These are phyloP conservation scores for Tetranychus cinnabarinus DNA, from an alignment of 1,140 invertebrate genomes.

Conservation along the genomic window DNA sequence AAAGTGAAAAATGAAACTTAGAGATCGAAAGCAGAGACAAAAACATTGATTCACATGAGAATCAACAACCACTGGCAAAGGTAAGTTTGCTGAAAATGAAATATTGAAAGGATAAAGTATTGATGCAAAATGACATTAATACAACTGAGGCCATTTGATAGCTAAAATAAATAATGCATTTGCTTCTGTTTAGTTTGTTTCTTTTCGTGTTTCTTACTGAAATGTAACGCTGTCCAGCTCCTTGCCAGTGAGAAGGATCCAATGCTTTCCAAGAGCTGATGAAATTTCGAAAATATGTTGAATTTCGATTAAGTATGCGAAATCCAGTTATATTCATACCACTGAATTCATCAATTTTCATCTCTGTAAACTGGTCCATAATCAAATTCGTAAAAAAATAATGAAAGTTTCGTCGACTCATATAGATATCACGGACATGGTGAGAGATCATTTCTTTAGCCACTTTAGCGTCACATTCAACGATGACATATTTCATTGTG, in stretches of 20 bases:
- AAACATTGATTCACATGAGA: no score
- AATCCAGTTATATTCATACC: conserved; percentile 91
- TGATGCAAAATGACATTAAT: no score
- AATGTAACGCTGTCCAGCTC: conserved; percentile 48
- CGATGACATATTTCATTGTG: conserved; percentile 62
- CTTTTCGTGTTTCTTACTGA: conserved; percentile 22
- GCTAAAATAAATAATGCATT: no score
- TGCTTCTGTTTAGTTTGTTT: no score
- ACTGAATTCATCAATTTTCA: conserved; percentile 64
- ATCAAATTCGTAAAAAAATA: conserved; percentile 73
- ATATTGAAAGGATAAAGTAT: no score
- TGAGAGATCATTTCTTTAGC: conserved; percentile 58
- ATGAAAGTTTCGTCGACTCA: conserved; percentile 67
- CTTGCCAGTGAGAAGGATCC: conserved; percentile 23
- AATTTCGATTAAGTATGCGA: conserved; percentile 29
- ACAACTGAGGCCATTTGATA: no score
- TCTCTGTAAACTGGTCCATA: conserved; percentile 79
- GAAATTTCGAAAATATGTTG: conserved; percentile 27
- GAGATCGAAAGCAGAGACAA: no score
- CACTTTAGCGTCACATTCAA: conserved; percentile 64
- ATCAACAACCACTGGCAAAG: no score
- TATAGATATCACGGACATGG: conserved; percentile 55
- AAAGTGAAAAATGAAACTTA: background rate
- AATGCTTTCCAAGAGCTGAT: conserved; percentile 40
- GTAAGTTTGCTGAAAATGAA: no score